phyloP scores from a whole-genome alignment of 2,888 invertebrate genomes.

The Timema cristinae region DNA sequence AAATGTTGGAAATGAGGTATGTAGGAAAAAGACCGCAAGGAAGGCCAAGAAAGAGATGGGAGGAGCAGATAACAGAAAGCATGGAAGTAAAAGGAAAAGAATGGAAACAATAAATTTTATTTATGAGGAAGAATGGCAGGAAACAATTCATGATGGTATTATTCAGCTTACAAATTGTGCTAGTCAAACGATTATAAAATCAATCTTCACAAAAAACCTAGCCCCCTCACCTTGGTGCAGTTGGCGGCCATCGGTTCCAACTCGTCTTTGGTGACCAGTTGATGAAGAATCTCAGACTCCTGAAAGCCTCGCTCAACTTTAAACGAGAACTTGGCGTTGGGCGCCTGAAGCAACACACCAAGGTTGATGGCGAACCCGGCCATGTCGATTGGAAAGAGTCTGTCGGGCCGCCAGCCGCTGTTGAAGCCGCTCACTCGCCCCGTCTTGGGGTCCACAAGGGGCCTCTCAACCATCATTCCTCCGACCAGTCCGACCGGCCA shows the following conservation, averaged over 20 bases:
- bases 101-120: too few species aligned
- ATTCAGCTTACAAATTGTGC: constrained; percentile 45
- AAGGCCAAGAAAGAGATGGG: too few species aligned
- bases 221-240: constrained; percentile 67
- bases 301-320: constrained; percentile 85
- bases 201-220: constrained; percentile 10
- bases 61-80: too few species aligned
- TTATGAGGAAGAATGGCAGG: too few species aligned
- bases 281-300: constrained; percentile 78
- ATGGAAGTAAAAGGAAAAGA: too few species aligned
- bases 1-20: too few species aligned
- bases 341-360: constrained; percentile 64
- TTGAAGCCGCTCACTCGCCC: constrained; percentile 60
- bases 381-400: constrained; percentile 97
- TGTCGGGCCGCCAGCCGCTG: constrained; percentile 82
- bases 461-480: constrained; percentile 88
- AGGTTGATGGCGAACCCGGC: constrained; percentile 91
- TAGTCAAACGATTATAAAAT: neutral
- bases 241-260: constrained; percentile 87
- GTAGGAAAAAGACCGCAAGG: too few species aligned
- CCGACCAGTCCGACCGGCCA: constrained; percentile 97
- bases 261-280: constrained; percentile 63
- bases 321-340: constrained; percentile 74
- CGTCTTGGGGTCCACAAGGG: constrained; percentile 63
- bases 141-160: too few species aligned